phyloP scores from a whole-genome alignment of 2,888 invertebrate species.

The Hypsopygia costalis region DNA sequence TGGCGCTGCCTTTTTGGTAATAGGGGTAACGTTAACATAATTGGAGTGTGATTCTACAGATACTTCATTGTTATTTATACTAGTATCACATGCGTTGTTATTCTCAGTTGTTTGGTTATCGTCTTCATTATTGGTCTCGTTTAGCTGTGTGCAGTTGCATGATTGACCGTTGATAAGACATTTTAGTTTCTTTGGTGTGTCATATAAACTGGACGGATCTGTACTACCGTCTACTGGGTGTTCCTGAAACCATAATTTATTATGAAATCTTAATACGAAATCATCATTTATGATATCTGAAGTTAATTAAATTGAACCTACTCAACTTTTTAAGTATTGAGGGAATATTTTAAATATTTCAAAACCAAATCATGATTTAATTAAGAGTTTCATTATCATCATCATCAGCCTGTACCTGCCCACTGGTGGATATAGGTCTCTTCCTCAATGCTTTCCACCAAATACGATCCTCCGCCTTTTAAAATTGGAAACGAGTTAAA shows the following conservation, averaged over 20 bases:
- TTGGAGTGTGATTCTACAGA: slow-evolving; percentile 57
- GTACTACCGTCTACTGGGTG: slow-evolving; percentile 53
- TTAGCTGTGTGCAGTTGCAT: slow-evolving; percentile 79
- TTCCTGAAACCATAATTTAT: too few species aligned
- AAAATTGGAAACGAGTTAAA: too few species aligned
- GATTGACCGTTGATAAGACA: slow-evolving; percentile 81
- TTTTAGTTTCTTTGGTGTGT: slow-evolving; percentile 88
- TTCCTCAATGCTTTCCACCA: too few species aligned
- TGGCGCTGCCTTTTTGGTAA: slow-evolving; percentile 41
- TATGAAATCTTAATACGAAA: background rate
- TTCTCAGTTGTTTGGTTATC: slow-evolving; percentile 32
- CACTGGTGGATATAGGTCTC: too few species aligned
- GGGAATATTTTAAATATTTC: too few species aligned
- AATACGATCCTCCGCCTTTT: too few species aligned
- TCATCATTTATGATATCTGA: too few species aligned
- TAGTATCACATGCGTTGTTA: slow-evolving; percentile 47
- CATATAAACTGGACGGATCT: slow-evolving; percentile 81
- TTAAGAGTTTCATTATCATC: too few species aligned
- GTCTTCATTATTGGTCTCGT: slow-evolving; percentile 76
- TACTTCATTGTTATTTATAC: slow-evolving; percentile 38
- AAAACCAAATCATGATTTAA: too few species aligned
- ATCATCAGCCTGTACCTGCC: too few species aligned
- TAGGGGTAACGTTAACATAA: slow-evolving; percentile 74
- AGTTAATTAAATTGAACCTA: too few species aligned
- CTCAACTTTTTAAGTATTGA: too few species aligned